Evolutionary conservation across 1,140 invertebrate genomes (phyloP).

Genomic region (Sarcophaga bullata): DNA sequence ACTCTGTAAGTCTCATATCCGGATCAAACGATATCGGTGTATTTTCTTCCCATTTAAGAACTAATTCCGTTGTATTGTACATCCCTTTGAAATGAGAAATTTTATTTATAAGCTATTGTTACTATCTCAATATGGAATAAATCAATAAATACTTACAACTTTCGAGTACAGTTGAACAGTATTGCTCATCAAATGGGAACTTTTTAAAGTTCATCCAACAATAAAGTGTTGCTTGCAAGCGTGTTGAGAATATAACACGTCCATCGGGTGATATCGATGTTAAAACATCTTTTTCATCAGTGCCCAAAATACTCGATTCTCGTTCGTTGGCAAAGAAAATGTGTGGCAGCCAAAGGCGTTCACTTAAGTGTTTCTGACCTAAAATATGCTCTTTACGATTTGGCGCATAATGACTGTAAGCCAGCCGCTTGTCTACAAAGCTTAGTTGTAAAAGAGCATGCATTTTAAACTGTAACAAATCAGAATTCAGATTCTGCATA

Average conservation of each 20-base stretch:
- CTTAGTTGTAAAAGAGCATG: conserved; percentile 81
- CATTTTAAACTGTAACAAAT: conserved; percentile 85
- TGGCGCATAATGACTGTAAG: conserved; percentile 73
- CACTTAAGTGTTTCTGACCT: conserved; percentile 75
- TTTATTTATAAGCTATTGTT: neutral
- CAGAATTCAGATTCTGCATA: conserved; percentile 80
- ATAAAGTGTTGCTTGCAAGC: conserved; percentile 81
- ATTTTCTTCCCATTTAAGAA: conserved; percentile 77
- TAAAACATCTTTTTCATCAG: conserved; percentile 80
- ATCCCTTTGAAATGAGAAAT: conserved; percentile 72
- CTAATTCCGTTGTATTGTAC: conserved; percentile 79
- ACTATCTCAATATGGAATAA: neutral
- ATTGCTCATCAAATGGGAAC: conserved; percentile 86
- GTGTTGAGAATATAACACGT: conserved; percentile 77
- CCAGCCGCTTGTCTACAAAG: conserved; percentile 76
- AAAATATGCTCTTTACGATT: conserved; percentile 71
- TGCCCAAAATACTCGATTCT: conserved; percentile 75
- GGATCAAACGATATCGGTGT: conserved; percentile 79
- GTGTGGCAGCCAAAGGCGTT: conserved; percentile 81
- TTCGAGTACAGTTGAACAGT: conserved; percentile 79
- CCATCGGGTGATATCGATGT: conserved; percentile 80
- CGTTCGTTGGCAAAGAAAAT: conserved; percentile 84
- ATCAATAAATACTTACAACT: conserved; percentile 75
- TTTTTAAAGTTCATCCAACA: conserved; percentile 86
- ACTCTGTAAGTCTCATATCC: conserved; percentile 84